Conservation (phyloP, 2,113 vertebrate species). For the Bothrops jararaca region DNA sequence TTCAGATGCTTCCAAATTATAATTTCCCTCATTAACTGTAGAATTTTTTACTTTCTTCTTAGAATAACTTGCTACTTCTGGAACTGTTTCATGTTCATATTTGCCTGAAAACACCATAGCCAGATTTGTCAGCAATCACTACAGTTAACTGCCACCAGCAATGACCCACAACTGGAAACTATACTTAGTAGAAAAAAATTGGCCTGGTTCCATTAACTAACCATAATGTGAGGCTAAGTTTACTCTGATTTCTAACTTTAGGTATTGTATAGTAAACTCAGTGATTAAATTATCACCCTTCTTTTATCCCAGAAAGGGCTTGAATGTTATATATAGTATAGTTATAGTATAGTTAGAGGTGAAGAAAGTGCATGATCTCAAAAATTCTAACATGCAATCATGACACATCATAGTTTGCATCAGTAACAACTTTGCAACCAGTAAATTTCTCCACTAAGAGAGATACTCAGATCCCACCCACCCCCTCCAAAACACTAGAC, state of each 20-base stretch:
- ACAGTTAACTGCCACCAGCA: background rate
- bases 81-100: background rate
- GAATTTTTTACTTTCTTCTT: background rate
- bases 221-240: background rate
- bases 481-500: background rate
- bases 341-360: background rate
- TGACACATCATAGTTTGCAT: background rate
- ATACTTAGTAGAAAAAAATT: background rate
- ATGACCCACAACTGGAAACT: background rate
- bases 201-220: background rate
- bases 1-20: background rate
- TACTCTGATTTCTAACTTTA: background rate
- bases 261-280: background rate
- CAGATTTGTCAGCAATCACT: background rate
- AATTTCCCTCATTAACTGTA: background rate
- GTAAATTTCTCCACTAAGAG: background rate
- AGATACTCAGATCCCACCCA: background rate
- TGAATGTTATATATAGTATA: background rate
- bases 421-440: background rate
- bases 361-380: background rate
- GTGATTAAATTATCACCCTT: background rate
- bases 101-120: background rate
- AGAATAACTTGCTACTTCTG: background rate
- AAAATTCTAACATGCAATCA: background rate
- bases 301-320: background rate